Conservation (phyloP, 1,140 invertebrate genomes). For the Chionoecetes opilio region DNA sequence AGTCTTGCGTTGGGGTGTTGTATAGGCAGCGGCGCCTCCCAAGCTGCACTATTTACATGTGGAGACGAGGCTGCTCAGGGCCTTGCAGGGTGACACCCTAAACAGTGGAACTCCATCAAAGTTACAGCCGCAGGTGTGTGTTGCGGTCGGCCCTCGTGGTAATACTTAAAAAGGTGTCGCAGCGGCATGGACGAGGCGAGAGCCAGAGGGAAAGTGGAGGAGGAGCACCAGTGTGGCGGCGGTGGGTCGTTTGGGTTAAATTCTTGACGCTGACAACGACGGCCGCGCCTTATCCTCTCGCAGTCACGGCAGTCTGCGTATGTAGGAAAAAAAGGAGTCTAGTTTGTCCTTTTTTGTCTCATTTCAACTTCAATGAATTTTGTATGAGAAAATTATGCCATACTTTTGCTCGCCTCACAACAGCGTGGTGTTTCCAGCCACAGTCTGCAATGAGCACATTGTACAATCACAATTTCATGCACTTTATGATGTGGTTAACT, state of each 20-base stretch:
- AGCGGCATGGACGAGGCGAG: neutral
- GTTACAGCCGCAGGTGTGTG: constrained; percentile 22
- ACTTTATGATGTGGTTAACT: neutral
- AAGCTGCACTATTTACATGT: neutral
- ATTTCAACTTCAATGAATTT: neutral
- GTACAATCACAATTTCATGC: neutral
- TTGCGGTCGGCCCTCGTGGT: constrained; percentile 9
- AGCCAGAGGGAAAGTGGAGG: neutral
- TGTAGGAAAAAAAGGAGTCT: neutral
- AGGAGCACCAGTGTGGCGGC: neutral
- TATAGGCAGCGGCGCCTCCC: neutral
- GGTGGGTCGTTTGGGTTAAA: neutral
- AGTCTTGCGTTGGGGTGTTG: neutral
- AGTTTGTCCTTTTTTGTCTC: neutral
- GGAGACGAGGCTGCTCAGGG: neutral
- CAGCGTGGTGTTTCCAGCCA: too few relatives aligned
- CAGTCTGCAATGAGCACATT: too few relatives aligned
- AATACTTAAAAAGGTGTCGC: constrained; percentile 45
- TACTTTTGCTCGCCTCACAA: neutral
- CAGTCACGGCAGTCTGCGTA: neutral
- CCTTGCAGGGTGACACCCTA: neutral
- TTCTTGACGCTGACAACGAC: neutral
- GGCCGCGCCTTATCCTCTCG: neutral
- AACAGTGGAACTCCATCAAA: constrained; percentile 8
- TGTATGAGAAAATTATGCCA: neutral